These are phyloP conservation scores for Caenorhabditis uteleia DNA, from an alignment of 2,888 invertebrate genomes.

Conservation along the genomic window DNA sequence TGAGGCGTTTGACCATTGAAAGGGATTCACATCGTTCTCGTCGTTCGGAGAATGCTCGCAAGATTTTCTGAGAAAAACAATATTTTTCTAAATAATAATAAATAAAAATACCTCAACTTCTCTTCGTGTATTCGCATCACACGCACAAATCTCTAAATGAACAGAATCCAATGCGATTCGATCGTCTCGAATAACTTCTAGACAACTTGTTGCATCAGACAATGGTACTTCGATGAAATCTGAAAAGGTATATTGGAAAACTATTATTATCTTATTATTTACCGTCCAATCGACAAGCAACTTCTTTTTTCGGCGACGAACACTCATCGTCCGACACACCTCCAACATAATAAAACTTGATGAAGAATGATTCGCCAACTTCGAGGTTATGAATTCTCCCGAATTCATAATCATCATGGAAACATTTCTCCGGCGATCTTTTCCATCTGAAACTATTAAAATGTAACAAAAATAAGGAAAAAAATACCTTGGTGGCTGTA, in stretches of 20 bases:
- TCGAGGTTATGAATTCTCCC: slow-evolving; percentile 9
- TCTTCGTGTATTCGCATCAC: slow-evolving; percentile 7
- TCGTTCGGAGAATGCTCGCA: slow-evolving; percentile 10
- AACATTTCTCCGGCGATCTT: slow-evolving; percentile 11
- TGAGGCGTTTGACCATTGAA: slow-evolving; percentile 13
- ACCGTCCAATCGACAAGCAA: slow-evolving; percentile 35
- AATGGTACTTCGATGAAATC: slow-evolving; percentile 35
- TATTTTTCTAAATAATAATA: too few relatives aligned
- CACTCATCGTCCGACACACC: slow-evolving; percentile 7
- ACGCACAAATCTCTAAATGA: slow-evolving; percentile 28
- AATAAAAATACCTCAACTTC: too few relatives aligned
- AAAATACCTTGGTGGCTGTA: too few relatives aligned
- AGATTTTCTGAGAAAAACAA: slow-evolving; percentile 17
- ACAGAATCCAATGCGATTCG: slow-evolving; percentile 19
- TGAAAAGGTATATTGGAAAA: slow-evolving; percentile 12
- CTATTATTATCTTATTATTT: too few relatives aligned
- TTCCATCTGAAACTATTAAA: slow-evolving; percentile 29
- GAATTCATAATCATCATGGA: slow-evolving; percentile 10
- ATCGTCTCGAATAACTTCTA: slow-evolving; percentile 26
- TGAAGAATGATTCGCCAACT: slow-evolving; percentile 16
- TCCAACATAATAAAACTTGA: slow-evolving; percentile 20
- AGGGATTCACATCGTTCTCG: slow-evolving; percentile 8
- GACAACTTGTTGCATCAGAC: slow-evolving; percentile 24
- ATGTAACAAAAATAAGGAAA: too few relatives aligned
- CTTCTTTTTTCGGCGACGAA: slow-evolving; percentile 14